Conservation (phyloP, 2,797 vertebrate species). For the Bryconaethiops microstoma region DNA sequence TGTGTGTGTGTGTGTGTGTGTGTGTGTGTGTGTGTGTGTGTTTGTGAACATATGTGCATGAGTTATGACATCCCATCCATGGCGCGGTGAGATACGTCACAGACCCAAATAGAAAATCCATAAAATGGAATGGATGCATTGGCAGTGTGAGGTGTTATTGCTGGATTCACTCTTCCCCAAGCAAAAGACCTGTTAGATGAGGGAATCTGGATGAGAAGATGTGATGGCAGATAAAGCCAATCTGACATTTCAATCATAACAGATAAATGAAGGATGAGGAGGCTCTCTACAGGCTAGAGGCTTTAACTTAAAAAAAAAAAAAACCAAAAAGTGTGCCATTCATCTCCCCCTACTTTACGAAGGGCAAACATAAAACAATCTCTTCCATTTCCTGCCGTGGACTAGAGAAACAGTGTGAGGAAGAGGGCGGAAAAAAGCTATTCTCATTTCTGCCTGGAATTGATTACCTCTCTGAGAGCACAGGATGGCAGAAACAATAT, state of each 20-base stretch:
- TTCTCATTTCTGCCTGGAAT: conserved; percentile 43
- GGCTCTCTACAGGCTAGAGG: conserved; percentile 19
- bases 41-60: conserved; percentile 16
- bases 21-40: background rate
- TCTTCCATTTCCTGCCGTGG: background rate
- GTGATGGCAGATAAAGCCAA: conserved; percentile 31
- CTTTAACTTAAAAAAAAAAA: background rate
- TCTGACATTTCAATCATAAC: conserved; percentile 48
- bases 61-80: conserved; percentile 27
- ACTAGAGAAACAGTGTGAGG: conserved; percentile 24
- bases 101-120: conserved; percentile 37
- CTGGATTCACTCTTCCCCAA: conserved; percentile 17
- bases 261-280: conserved; percentile 37
- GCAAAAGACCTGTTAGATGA: conserved; percentile 12
- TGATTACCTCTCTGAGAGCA: conserved; percentile 40
- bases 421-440: background rate
- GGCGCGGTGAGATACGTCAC: conserved; percentile 32
- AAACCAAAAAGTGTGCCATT: background rate
- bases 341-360: conserved; percentile 23
- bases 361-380: conserved; percentile 36
- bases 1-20: conserved; percentile 14
- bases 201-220: conserved; percentile 16
- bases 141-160: conserved; percentile 17
- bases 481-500: conserved; percentile 29
- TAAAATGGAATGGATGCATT: conserved; percentile 17